Conservation (phyloP, 2,113 vertebrate genomes). For the Scophthalmus maximus region DNA sequence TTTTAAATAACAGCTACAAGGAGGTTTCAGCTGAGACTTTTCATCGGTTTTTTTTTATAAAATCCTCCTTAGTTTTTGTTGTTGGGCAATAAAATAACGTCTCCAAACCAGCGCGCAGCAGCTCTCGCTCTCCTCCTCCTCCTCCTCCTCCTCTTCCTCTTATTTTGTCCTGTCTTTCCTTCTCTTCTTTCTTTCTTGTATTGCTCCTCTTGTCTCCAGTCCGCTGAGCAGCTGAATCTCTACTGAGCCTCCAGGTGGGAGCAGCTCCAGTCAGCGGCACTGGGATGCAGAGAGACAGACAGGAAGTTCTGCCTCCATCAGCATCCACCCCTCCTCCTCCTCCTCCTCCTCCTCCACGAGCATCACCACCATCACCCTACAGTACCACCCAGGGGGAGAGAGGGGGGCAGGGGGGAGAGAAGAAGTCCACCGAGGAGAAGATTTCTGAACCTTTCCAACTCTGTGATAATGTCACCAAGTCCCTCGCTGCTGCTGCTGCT, state of each 20-base stretch:
- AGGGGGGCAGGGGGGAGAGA: too few relatives aligned
- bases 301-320: constrained; percentile 70
- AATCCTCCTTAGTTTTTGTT: background rate
- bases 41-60: constrained; percentile 37
- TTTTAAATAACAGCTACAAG: background rate
- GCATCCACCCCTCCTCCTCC: background rate
- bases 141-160: background rate
- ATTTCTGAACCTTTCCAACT: background rate
- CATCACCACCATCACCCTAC: constrained; percentile 3
- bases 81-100: background rate
- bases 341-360: constrained; percentile 5
- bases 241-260: constrained; percentile 45
- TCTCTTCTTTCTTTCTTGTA: too few relatives aligned
- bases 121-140: background rate
- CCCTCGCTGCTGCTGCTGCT: background rate
- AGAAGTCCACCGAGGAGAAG: constrained; percentile 9
- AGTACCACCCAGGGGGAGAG: too few relatives aligned
- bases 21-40: background rate
- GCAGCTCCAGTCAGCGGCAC: constrained; percentile 45
- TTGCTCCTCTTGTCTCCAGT: too few relatives aligned
- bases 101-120: background rate
- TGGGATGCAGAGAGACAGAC: constrained; percentile 54
- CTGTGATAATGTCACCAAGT: constrained; percentile 24
- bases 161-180: background rate
- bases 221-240: constrained; percentile 49